These are phyloP conservation scores for Pavo muticus DNA, from an alignment of 2,113 vertebrate genomes.

Conservation along the genomic window DNA sequence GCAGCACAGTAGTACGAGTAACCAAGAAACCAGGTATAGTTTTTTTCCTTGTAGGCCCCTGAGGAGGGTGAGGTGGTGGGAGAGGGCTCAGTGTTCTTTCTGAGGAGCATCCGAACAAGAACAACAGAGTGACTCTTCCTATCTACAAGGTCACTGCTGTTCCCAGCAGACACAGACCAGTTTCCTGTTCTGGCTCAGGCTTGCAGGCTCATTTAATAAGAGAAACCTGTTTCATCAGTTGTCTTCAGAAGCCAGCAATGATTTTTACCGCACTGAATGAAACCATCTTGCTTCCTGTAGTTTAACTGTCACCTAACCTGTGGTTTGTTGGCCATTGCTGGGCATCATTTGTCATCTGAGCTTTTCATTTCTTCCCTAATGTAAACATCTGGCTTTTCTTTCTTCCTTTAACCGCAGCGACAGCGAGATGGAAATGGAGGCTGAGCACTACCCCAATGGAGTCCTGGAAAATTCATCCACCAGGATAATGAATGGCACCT, in stretches of 20 bases:
- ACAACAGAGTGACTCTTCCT: fast-evolving
- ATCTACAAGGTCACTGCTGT: background rate
- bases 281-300: background rate
- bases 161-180: background rate
- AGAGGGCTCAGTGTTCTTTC: background rate
- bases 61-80: background rate
- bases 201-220: background rate
- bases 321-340: background rate
- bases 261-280: background rate
- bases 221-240: background rate
- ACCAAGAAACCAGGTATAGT: constrained; percentile 94
- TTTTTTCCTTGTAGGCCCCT: background rate
- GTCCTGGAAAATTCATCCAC: constrained; percentile 89
- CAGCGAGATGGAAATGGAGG: constrained; percentile 98
- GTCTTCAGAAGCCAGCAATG: background rate
- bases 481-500: constrained; percentile 95
- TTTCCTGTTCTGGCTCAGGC: background rate
- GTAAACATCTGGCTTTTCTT: background rate
- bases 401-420: constrained; percentile 78
- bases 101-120: background rate
- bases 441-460: constrained; percentile 95
- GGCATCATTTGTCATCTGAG: background rate
- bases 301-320: background rate
- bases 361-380: background rate
- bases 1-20: constrained; percentile 95